These are phyloP conservation scores for Zeuzera pyrina DNA, from an alignment of 2,888 invertebrate genomes.

Conservation along the genomic window DNA sequence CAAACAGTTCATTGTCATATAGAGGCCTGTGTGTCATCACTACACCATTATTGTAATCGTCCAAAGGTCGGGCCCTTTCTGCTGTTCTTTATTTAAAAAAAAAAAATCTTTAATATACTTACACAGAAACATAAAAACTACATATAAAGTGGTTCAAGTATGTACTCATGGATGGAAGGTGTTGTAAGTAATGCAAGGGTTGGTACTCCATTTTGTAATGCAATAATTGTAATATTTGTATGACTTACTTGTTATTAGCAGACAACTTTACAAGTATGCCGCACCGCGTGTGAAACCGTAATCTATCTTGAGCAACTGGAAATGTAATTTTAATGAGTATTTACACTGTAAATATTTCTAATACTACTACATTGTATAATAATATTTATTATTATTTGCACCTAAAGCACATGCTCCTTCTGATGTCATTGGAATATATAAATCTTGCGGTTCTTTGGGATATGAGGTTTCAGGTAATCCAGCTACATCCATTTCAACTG, in stretches of 20 bases:
- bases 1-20: constrained; percentile 91
- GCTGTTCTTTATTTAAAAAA: no score
- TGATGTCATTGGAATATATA: constrained; percentile 34
- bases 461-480: constrained; percentile 19
- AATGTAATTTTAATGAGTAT: neutral
- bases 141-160: no score
- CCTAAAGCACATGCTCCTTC: constrained; percentile 40
- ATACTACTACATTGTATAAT: constrained; percentile 3
- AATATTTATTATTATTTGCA: constrained; percentile 9
- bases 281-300: constrained; percentile 90
- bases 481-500: constrained; percentile 33
- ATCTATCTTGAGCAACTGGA: constrained; percentile 70
- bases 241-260: constrained; percentile 75
- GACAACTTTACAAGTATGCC: constrained; percentile 91
- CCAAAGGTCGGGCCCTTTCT: constrained; percentile 88
- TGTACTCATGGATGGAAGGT: no score
- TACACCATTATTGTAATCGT: constrained; percentile 97
- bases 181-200: no score
- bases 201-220: no score
- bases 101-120: no score
- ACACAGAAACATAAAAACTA: no score
- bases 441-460: constrained; percentile 26
- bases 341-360: neutral
- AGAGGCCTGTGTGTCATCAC: constrained; percentile 94
- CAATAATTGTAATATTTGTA: no score